Percentiles rank a stretch among this genome's conserved stretches.
phyloP scores from a whole-genome alignment of 2,888 invertebrate genomes.

The Germaria angustata region DNA sequence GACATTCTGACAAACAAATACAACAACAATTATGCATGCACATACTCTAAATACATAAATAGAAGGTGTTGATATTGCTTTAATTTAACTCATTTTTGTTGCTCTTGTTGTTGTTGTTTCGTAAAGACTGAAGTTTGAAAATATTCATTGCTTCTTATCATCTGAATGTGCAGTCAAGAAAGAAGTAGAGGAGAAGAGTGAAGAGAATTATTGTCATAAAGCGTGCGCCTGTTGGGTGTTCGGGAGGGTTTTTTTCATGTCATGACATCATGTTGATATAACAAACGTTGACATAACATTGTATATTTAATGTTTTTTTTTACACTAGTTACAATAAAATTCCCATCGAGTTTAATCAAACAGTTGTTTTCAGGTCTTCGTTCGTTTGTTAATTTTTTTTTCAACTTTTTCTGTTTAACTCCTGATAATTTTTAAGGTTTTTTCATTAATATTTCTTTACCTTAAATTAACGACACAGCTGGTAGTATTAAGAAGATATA shows the following conservation, averaged over 20 bases:
- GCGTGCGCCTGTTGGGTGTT: conserved; percentile 10
- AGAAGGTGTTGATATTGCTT: conserved; percentile 57
- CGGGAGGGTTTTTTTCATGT: conserved; percentile 46
- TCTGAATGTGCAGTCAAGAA: conserved; percentile 46
- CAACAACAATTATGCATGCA: not conserved
- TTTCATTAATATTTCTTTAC: conserved; percentile 16
- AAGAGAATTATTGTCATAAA: no score
- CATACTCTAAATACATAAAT: not conserved
- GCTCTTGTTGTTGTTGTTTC: not conserved
- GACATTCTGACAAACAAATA: conserved; percentile 32
- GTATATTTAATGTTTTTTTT: not conserved
- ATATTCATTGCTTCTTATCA: conserved; percentile 49
- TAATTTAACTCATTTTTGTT: conserved; percentile 38
- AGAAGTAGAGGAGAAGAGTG: not conserved
- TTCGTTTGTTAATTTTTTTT: conserved; percentile 38
- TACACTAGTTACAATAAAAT: conserved; percentile 49
- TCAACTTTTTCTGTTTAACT: conserved; percentile 46
- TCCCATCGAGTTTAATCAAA: conserved; percentile 46
- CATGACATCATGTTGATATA: conserved; percentile 69
- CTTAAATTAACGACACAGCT: conserved; percentile 59
- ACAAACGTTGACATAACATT: conserved; percentile 45
- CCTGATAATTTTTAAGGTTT: conserved; percentile 42
- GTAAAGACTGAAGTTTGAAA: conserved; percentile 3
- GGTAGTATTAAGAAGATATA: conserved; percentile 33
- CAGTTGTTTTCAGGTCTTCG: conserved; percentile 48